Conservation (phyloP, 2,797 vertebrate species). For the Toxotes lorentzi region DNA sequence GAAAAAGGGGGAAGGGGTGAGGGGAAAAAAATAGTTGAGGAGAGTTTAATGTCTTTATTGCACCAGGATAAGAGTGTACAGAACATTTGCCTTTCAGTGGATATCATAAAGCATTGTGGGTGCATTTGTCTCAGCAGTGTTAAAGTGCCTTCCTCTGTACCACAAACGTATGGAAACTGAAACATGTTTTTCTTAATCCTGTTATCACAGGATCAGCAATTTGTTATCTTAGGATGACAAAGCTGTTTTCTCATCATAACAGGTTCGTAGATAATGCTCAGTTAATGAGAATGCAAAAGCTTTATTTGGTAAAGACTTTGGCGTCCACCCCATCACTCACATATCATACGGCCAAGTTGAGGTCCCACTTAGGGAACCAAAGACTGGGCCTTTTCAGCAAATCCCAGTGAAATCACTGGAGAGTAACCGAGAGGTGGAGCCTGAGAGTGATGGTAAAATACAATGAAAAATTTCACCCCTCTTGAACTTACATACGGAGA, state of each 20-base stretch:
- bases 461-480: not conserved
- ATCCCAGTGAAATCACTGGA: not conserved
- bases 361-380: not conserved
- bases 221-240: slow-evolving; percentile 2
- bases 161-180: not conserved
- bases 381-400: not conserved
- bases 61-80: not conserved
- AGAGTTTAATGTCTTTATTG: not conserved
- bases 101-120: not conserved
- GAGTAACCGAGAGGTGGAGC: not conserved
- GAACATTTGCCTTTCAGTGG: not conserved
- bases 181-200: slow-evolving; percentile 1
- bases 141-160: not conserved
- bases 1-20: not conserved
- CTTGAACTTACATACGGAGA: not conserved
- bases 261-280: no score
- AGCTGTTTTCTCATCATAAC: not conserved
- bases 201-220: not conserved
- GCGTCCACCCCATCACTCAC: not conserved
- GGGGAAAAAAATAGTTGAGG: not conserved
- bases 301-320: not conserved
- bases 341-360: not conserved
- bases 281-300: not conserved
- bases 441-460: not conserved
- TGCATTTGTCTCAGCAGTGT: slow-evolving; percentile 3